Evolutionary conservation across 1,140 invertebrate genomes (phyloP).

Genomic region (Bombus huntii): DNA sequence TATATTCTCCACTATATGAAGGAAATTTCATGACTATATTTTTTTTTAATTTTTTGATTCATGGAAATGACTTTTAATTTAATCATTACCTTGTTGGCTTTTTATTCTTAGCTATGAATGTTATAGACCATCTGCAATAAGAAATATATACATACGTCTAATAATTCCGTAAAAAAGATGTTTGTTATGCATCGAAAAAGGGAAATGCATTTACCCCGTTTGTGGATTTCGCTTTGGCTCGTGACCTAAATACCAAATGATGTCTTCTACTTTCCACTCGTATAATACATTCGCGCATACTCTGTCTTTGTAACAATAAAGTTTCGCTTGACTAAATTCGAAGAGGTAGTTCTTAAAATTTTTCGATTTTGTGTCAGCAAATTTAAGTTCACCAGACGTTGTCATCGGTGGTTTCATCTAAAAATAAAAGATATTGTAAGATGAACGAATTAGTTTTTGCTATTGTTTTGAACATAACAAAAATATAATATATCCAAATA

Average conservation of each 20-base stretch:
- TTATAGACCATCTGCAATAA: conserved; percentile 87
- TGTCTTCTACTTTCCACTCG: conserved; percentile 90
- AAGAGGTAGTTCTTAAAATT: conserved; percentile 90
- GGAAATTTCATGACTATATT: background rate
- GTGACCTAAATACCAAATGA: conserved; percentile 91
- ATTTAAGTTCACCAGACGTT: conserved; percentile 88
- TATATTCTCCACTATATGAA: background rate
- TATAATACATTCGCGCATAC: conserved; percentile 86
- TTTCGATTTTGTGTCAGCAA: conserved; percentile 90
- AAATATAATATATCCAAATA: background rate
- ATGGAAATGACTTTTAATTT: background rate
- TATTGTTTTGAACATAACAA: background rate
- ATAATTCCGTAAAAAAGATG: conserved; percentile 15
- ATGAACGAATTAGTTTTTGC: background rate
- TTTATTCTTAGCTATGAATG: conserved; percentile 88
- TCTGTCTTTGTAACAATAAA: conserved; percentile 92
- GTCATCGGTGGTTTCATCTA: conserved; percentile 84
- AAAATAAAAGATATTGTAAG: conserved; percentile 1
- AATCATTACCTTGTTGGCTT: conserved; percentile 85
- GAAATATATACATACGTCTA: conserved; percentile 30
- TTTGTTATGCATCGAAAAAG: background rate
- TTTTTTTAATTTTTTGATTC: background rate
- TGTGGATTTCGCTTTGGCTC: conserved; percentile 91
- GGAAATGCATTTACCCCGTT: conserved; percentile 82
- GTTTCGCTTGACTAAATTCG: conserved; percentile 89